These are phyloP conservation scores for Caradrina kadenii DNA, from an alignment of 2,888 invertebrate species.

Conservation along the genomic window DNA sequence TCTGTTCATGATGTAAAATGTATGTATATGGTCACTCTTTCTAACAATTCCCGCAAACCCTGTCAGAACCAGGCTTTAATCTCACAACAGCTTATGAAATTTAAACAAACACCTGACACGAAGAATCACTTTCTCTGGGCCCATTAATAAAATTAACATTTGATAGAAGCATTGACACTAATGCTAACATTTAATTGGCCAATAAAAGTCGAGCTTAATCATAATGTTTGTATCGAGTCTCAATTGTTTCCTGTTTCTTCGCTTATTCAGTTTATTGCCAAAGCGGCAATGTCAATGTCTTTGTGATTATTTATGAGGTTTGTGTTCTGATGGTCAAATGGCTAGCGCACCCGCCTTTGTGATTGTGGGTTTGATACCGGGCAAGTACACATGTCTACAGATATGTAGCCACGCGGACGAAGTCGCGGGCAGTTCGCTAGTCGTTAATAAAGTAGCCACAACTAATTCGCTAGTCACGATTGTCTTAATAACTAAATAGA, in stretches of 20 bases:
- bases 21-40: too few relatives aligned
- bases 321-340: too few relatives aligned
- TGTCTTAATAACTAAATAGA: slow-evolving; percentile 14
- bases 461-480: slow-evolving; percentile 40
- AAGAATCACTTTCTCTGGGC: slow-evolving; percentile 14
- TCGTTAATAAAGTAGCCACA: slow-evolving; percentile 1
- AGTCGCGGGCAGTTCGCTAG: too few relatives aligned
- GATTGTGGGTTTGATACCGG: too few relatives aligned
- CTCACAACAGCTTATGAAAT: slow-evolving; percentile 16
- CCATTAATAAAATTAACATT: slow-evolving; percentile 6
- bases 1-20: too few relatives aligned
- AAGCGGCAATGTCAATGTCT: background rate
- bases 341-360: too few relatives aligned
- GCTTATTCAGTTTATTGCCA: background rate
- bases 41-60: too few relatives aligned
- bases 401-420: too few relatives aligned
- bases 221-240: background rate
- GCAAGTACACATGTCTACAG: too few relatives aligned
- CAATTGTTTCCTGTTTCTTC: background rate
- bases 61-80: background rate
- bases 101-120: slow-evolving; percentile 1
- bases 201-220: background rate
- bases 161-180: background rate
- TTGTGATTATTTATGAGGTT: background rate
- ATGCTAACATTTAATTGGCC: background rate